Conservation (phyloP, 2,113 vertebrate genomes). For the Propithecus coquereli region DNA sequence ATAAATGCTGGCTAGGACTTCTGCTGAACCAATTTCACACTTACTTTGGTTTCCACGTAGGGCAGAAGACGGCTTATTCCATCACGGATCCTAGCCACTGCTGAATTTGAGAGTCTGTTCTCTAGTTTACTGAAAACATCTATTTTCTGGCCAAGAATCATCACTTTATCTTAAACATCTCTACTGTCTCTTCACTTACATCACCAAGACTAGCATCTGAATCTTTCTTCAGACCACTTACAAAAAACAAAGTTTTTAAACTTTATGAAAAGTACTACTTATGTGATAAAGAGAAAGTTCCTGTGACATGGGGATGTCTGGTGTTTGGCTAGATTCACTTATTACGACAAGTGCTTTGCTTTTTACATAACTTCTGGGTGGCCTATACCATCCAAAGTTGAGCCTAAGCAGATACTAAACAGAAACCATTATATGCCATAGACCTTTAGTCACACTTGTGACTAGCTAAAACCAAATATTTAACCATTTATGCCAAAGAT, state of each 20-base stretch:
- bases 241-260: neutral
- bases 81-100: neutral
- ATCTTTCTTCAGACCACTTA: neutral
- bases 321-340: neutral
- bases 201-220: neutral
- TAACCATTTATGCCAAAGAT: neutral
- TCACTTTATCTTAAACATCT: neutral
- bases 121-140: neutral
- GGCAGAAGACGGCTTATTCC: neutral
- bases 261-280: neutral
- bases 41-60: neutral
- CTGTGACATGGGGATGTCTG: rapidly evolving
- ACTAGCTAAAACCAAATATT: neutral
- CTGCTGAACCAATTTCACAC: neutral
- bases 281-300: neutral
- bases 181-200: neutral
- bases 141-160: neutral
- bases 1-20: neutral
- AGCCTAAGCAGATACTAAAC: neutral
- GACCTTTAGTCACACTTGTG: neutral
- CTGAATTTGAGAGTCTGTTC: neutral
- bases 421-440: neutral
- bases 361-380: neutral
- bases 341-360: neutral
- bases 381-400: neutral